Base-by-base conservation (phyloP, 2,797 vertebrate species). In the Sylvilagus floridanus region DNA sequence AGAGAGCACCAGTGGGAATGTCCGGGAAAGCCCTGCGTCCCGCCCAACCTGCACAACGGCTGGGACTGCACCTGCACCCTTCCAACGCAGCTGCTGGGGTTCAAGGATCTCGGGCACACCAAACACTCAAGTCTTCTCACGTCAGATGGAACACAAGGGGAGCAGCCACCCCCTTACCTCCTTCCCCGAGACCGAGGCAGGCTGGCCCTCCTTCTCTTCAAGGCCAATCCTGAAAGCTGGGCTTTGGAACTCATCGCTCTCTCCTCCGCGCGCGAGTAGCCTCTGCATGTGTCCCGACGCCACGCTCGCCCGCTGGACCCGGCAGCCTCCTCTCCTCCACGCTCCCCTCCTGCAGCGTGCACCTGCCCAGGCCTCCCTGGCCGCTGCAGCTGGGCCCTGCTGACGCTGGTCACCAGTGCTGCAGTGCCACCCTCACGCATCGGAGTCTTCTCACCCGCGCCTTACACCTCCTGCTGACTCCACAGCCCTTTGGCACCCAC, bases 181-280 rank as follows among this genome's bases (percentile, higher is more conserved):
- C 82, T 90, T 84, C 37, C 54, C 42, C 66, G 71, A 21, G 62
- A 63, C 10, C 7, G 47, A 75, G 54, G 57, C 0, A 32, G 62
- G 21, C 66, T 24, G 16, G 68, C 54, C 84, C 77, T 89, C 95
- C 63, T 94, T 72, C 72, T 95, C 83, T n/a, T 93, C 57, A 91
- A 89, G 76, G 66, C 60, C 72, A 86, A 13, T 4, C 84, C 95
- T 71, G 91, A 86, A 28, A 54, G 66, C 14, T 57, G 88, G 62
- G 37, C 78, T 90, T 30, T 93, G 22, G 88, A 52, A 6, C 78
- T 88, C 96, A 96, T 93, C 87, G 52, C 72, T 13, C 68, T 50
- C 24, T 62, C 9, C 73, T 78, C 4, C 7, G 4, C 62, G 71
- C 7, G 4, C 62, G 71, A 69, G 47, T 10, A 35, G 54, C 72